Base-by-base conservation (phyloP, 1,140 invertebrate species). In the Drosophila asahinai region DNA sequence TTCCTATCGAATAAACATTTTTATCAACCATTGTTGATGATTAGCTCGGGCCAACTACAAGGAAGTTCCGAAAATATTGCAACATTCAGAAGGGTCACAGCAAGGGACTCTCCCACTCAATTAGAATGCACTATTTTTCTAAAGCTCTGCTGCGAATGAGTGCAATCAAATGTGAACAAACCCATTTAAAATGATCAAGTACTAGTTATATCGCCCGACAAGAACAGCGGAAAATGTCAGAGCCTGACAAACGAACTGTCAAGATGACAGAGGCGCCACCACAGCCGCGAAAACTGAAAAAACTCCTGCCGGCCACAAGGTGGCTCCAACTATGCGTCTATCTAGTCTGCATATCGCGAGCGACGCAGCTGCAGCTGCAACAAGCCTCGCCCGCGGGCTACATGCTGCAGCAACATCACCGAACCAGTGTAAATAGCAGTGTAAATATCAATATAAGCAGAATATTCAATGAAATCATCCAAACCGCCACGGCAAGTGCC, bases 401-500 rank as follows among this genome's bases (percentile, higher is more conserved):
- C 81, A 91, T 91, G 89, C 77, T 91, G 83, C 79, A 64, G 65
- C 76, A 90, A 81, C 79, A 90, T 66, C 70, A 51, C 67, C 78
- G 64, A 78, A 79, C 77, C 81, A 86, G 82, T 92, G 86, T 92
- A 92, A 92, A 92, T 91, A 92, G 86, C 80, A 92, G 91, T 92
- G 86, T 91, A 86, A 91, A 91, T 91, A 91, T 91, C 80, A 91
- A 86, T 80, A 68, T 86, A 80, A 90, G 77, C 87, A 90, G 71
- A 40, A 83, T 83, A 80, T 86, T 91, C 87, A 91, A 91, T 83
- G 91, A 92, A 91, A 92, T 91, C 83, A 83, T 92, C 65, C 82
- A 86, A 73, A 92, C 70, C 27, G 84, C 83, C 43, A 77, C 77
- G 43, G 83, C 89, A 17, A 76, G 70, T 47, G 66, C 83, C 25